These are phyloP conservation scores for Dendrolimus punctatus DNA, from an alignment of 1,140 invertebrate genomes.

Conservation along the genomic window DNA sequence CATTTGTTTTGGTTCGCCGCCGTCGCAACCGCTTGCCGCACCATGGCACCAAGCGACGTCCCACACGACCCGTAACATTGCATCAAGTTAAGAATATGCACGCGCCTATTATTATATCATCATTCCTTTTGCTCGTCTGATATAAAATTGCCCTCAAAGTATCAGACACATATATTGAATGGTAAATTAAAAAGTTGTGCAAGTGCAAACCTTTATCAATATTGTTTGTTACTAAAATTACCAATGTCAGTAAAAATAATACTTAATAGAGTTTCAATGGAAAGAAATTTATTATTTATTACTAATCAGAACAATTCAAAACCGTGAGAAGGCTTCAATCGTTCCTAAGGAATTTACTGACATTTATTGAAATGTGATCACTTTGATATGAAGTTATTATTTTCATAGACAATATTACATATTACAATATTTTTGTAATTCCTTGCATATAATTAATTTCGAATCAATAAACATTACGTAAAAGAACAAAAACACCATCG, in stretches of 20 bases:
- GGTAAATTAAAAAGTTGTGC: too few relatives aligned
- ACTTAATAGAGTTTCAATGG: neutral
- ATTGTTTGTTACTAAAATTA: neutral
- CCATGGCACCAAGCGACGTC: too few relatives aligned
- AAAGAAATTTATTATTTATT: neutral
- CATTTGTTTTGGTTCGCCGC: slow-evolving; percentile 64
- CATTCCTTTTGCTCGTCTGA: slow-evolving; percentile 1
- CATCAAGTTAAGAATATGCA: slow-evolving; percentile 7
- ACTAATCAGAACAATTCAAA: slow-evolving; percentile 20
- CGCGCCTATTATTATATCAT: neutral
- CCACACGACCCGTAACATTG: slow-evolving; percentile 11
- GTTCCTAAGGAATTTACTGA: slow-evolving; percentile 34
- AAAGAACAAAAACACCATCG: too few relatives aligned
- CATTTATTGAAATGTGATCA: slow-evolving; percentile 27
- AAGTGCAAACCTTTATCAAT: too few relatives aligned
- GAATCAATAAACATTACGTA: too few relatives aligned
- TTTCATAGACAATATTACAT: too few relatives aligned
- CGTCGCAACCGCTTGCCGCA: slow-evolving; percentile 7
- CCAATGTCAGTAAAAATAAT: neutral
- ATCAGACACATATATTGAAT: too few relatives aligned
- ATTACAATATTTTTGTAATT: too few relatives aligned
- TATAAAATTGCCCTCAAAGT: too few relatives aligned
- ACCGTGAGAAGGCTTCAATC: slow-evolving; percentile 32
- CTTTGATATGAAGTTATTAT: neutral
- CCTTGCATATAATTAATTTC: too few relatives aligned